These are phyloP conservation scores for Mesochorus sp. DNA, from an alignment of 2,888 invertebrate genomes.

Conservation along the genomic window DNA sequence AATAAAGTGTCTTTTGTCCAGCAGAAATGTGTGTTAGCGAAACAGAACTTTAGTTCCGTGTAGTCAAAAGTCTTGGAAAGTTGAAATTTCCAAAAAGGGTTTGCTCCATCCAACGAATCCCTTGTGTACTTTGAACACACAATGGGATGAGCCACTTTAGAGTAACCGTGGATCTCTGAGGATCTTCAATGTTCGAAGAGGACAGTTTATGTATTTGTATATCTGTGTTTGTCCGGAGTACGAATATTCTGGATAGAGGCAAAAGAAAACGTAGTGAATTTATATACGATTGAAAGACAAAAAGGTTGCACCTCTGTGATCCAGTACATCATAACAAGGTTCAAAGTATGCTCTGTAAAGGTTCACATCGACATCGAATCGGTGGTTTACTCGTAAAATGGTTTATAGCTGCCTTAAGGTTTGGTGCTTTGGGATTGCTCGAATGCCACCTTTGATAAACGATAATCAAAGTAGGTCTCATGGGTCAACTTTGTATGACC, in stretches of 20 bases:
- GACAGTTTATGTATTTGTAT: neutral
- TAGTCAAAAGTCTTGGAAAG: constrained; percentile 23
- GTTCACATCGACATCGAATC: no score
- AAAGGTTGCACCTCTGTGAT: no score
- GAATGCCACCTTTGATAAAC: no score
- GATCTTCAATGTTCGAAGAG: constrained; percentile 22
- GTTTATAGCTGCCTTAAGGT: no score
- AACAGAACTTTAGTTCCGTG: constrained; percentile 2
- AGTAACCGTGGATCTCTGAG: constrained; percentile 31
- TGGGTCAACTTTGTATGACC: no score
- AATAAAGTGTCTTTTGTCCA: no score
- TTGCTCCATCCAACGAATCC: constrained; percentile 2
- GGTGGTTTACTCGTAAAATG: no score
- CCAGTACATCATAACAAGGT: no score
- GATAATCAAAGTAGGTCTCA: no score
- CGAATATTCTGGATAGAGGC: neutral
- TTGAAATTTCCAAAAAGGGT: constrained; percentile 42
- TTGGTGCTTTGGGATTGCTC: no score
- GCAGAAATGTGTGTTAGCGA: neutral
- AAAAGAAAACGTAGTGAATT: neutral
- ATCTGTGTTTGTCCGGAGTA: neutral
- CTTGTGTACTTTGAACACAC: constrained; percentile 31
- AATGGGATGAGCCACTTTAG: constrained; percentile 54
- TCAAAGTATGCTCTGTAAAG: no score
- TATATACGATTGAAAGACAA: no score